Evolutionary conservation across 2,888 invertebrate species (phyloP), one percentile per base, ranked within the genome.

Genomic region (Labia minor): DNA sequence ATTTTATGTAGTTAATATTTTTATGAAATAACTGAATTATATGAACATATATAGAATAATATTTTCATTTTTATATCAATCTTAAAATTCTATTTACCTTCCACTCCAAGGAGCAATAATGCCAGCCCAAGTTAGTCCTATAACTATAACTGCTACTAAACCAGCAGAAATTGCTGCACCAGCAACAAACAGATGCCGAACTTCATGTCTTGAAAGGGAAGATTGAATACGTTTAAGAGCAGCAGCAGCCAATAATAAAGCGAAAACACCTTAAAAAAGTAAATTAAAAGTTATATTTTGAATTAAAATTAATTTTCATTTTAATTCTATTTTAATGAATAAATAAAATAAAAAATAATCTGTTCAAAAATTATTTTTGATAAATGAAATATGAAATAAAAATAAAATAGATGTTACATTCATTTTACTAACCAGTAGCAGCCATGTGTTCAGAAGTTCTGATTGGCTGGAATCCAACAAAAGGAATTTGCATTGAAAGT

Each of bases 361-460:
- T 11, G n/a, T n/a, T n/a, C n/a, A n/a, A n/a, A n/a, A n/a, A n/a
- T n/a, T n/a, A n/a, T n/a, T n/a, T n/a, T n/a, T n/a, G n/a, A n/a
- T n/a, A n/a, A n/a, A n/a, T n/a, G n/a, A n/a, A n/a, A n/a, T n/a
- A n/a, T n/a, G n/a, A n/a, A n/a, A n/a, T n/a, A n/a, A n/a, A n/a
- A n/a, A n/a, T n/a, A n/a, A n/a, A n/a, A n/a, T n/a, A n/a, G n/a
- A n/a, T n/a, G n/a, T n/a, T n/a, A n/a, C n/a, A n/a, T n/a, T n/a
- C n/a, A n/a, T n/a, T n/a, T n/a, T n/a, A n/a, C n/a, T n/a, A n/a
- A 89, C 90, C 91, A 74, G 92, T 88, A 37, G 99, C 96, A 49
- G 99, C 98, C 99, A 99, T 99, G 76, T 99, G 99, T 79, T 99
- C 99, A 75, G 96, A 96, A 1, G 99, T 99, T 67, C 97, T 83